Base-by-base conservation (phyloP, 1,140 invertebrate genomes). In the Eufriesea mexicana region DNA sequence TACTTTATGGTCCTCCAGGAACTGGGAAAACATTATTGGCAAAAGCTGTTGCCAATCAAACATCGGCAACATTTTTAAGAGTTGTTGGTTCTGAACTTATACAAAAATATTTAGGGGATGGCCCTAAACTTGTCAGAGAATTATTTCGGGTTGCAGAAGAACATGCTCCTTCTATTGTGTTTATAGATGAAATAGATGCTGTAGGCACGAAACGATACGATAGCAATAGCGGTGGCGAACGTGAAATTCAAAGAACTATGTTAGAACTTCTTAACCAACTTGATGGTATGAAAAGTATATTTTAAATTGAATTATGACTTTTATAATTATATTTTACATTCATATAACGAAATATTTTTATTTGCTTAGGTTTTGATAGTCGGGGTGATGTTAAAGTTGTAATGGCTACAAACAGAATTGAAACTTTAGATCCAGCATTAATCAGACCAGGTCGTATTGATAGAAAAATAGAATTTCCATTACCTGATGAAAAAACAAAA, bases 141-240 rank as follows among this genome's bases (percentile, higher is more conserved):
- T 93, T 99, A 23, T 99, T 99, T 94, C 95, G 99, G 91, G 99
- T 99, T 14, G 99, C 99, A 35, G 99, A 99, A 92, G 99, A 99
- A 94, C 98, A 99, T 96, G 99, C 99, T 2, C 99, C 99, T 14
- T 99, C 99, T 2, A 99, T 99, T 94, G 99, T 99, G 2, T 99
- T 99, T 93, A 99, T 99, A 92, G 99, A 99, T 96, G 99, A 99
- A 96, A 99, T 99, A 91, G 99, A 99, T 96, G 99, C 99, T 83
- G 98, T 99, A 55, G 99, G 99, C 72, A 99, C 99, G 35, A 99
- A 99, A 95, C 96, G 98, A 91, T 99, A 99, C 92, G 99, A 99
- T 91, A 99, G 99, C 1, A 99, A 99, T 94, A 99, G 99, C 87
- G 99, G 99, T 64, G 99, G 99, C 85, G 99, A 99, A 94, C 96